Evolutionary conservation across 53 echinoderm and acorn worm genomes (phyloP), one percentile per base, ranked within the genome.

Genomic region (Antedon mediterranea): DNA sequence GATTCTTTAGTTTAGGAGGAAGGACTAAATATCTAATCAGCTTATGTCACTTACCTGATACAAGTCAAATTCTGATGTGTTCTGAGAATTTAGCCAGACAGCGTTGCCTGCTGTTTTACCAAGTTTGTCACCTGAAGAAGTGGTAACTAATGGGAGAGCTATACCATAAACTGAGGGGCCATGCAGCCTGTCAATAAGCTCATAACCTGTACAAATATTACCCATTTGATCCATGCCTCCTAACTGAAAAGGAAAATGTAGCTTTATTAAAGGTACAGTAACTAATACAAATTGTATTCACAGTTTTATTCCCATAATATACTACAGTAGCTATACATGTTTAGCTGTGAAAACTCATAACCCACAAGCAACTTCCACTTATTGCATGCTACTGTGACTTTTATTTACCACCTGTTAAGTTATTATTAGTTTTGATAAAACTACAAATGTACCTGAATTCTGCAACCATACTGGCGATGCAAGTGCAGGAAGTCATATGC

Each of bases 81-180:
- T 85, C 26, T 91, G 91, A 23, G 71, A 85, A 43, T 89, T 87
- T 15, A 94, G 74, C 94, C 94, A 94, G 13, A 91, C 80, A 9
- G 94, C 94, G 85, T 94, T 94, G 14, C 94, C 94, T 11, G 89
- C 94, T 33, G 94, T 85, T 77, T 94, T 94, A 30, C 94, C 94
- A 13, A 94, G 72, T 43, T 94, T 94, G 30, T 87, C 81, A 31
- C 94, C 94, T 0, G 75, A 33, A 31, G 90, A 78, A n/a, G 79
- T 89, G 34, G 91, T 94, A 0, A 94, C 74, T 15, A 94, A 79
- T 33, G 94, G 94, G 27, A 94, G 71, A 28, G 91, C 83, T 29
- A 94, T 84, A 95, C 95, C 95, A 85, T 95, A 95, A 34, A 92
- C 95, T 9, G 14, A 18, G 9, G 57, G 57, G 15, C 91, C 91